phyloP scores from a whole-genome alignment of 1,140 invertebrate species.

The Pygmarrhopalites habei region DNA sequence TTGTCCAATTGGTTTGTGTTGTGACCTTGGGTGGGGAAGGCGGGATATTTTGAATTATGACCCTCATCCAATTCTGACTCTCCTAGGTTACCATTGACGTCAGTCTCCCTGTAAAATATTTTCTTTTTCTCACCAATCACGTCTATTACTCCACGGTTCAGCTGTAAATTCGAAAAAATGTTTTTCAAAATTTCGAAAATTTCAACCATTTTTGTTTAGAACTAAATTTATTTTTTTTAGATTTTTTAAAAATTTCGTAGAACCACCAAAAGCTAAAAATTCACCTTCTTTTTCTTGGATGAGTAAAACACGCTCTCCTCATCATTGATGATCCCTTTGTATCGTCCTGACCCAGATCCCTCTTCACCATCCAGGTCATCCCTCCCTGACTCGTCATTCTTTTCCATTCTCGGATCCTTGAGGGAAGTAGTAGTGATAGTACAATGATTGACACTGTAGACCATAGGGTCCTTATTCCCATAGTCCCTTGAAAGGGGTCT shows the following conservation, averaged over 20 bases:
- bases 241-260: too few relatives aligned
- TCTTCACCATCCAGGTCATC: neutral
- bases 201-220: too few relatives aligned
- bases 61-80: neutral
- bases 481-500: too few relatives aligned
- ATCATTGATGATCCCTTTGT: constrained; percentile 4
- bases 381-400: too few relatives aligned
- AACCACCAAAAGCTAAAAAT: too few relatives aligned
- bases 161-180: neutral
- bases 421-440: neutral
- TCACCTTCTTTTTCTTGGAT: neutral
- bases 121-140: neutral
- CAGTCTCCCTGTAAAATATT: neutral
- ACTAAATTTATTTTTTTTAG: too few relatives aligned
- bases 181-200: too few relatives aligned
- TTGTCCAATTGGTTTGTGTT: too few relatives aligned
- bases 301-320: constrained; percentile 1
- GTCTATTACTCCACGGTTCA: neutral
- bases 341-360: neutral
- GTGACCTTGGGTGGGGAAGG: too few relatives aligned
- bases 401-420: neutral
- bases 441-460: neutral
- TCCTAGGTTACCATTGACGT: neutral
- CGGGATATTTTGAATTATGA: constrained; percentile 2
- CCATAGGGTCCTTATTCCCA: neutral